These are phyloP conservation scores for Orthosia incerta DNA, from an alignment of 2,888 invertebrate genomes.

Conservation along the genomic window DNA sequence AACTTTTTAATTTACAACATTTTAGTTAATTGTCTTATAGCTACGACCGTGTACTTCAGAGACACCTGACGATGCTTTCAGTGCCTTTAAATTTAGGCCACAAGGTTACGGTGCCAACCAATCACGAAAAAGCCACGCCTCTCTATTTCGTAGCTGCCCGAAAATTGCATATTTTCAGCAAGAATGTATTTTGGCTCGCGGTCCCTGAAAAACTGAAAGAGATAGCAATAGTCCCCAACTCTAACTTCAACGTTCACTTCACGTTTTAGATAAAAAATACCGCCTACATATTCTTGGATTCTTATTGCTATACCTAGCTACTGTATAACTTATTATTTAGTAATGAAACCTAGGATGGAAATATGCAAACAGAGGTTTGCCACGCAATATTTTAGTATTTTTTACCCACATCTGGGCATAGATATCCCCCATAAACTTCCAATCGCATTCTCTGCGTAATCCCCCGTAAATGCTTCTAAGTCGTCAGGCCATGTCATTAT, in stretches of 20 bases:
- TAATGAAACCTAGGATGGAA: background rate
- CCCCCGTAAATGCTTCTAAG: too few species aligned
- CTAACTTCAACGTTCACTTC: background rate
- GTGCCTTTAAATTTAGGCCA: conserved; percentile 16
- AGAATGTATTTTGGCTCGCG: background rate
- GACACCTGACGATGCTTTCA: conserved; percentile 23
- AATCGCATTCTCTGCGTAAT: too few species aligned
- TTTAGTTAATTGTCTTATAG: too few species aligned
- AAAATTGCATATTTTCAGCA: conserved; percentile 41
- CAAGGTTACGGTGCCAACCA: conserved; percentile 49
- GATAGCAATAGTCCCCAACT: conserved; percentile 18
- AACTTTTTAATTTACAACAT: too few species aligned
- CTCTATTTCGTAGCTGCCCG: conserved; percentile 12
- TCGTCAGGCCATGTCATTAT: too few species aligned
- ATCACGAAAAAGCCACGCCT: conserved; percentile 51
- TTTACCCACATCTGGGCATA: too few species aligned
- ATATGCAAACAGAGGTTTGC: background rate
- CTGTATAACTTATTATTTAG: background rate
- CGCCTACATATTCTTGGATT: background rate
- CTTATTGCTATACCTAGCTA: too few species aligned
- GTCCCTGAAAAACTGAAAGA: conserved; percentile 34
- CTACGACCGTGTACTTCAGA: background rate
- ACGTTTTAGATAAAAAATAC: background rate
- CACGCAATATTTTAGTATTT: too few species aligned
- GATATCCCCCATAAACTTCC: too few species aligned